These are phyloP conservation scores for Petrocephalus schoutedeni DNA, from an alignment of 2,797 vertebrate genomes.

Conservation along the genomic window DNA sequence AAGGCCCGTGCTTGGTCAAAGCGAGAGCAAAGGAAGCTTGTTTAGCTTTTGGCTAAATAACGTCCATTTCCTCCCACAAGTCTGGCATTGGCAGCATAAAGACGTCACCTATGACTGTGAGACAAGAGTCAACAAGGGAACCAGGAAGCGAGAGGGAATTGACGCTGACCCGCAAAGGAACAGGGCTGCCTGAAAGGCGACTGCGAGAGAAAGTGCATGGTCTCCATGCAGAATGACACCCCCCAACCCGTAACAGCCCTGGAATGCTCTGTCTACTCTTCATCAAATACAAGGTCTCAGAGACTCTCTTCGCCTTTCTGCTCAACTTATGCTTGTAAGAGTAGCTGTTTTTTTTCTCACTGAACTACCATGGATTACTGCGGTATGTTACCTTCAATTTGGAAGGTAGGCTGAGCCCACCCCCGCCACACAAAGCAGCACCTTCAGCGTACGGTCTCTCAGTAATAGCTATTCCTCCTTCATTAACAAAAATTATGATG, in stretches of 20 bases:
- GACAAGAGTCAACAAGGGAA: constrained; percentile 4
- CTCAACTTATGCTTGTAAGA: neutral
- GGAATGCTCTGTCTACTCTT: neutral
- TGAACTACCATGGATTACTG: neutral
- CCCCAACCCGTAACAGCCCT: neutral
- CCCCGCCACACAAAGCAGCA: neutral
- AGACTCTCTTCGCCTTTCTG: neutral
- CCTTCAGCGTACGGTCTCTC: neutral
- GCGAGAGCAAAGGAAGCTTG: neutral
- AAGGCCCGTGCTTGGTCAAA: neutral
- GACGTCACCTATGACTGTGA: neutral
- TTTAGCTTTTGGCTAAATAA: neutral
- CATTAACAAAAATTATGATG: neutral
- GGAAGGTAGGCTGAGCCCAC: neutral
- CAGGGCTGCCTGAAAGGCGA: no score
- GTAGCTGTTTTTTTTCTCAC: neutral
- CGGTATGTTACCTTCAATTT: neutral
- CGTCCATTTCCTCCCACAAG: neutral
- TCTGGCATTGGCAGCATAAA: neutral
- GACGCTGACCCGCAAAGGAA: neutral
- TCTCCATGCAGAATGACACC: neutral
- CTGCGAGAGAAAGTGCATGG: neutral
- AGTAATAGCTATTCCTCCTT: neutral
- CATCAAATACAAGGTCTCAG: neutral
- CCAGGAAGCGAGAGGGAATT: neutral